These are phyloP conservation scores for Oligia strigilis DNA, from an alignment of 2,888 invertebrate genomes.

Conservation along the genomic window DNA sequence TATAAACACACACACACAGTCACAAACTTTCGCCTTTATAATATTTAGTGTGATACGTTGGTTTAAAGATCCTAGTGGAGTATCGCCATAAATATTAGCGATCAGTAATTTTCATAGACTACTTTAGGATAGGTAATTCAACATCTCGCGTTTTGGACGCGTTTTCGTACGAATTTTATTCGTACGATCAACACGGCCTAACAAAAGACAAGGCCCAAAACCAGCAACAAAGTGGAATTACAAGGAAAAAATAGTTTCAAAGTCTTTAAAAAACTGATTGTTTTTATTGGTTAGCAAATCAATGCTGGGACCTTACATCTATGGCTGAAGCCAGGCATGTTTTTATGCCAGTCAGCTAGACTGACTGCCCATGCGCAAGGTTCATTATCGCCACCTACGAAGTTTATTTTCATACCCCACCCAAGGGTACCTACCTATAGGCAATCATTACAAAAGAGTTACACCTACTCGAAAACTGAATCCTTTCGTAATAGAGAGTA, in stretches of 20 bases:
- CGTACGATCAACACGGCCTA: background rate
- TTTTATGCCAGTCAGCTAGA: background rate
- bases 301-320: background rate
- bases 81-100: background rate
- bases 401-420: background rate
- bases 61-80: background rate
- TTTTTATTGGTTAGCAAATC: background rate
- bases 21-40: too few relatives aligned
- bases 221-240: too few relatives aligned
- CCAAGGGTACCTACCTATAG: background rate
- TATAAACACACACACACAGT: too few relatives aligned
- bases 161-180: background rate
- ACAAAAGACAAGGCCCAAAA: too few relatives aligned
- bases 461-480: conserved; percentile 1
- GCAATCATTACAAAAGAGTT: background rate
- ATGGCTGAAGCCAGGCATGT: background rate
- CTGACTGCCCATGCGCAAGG: background rate
- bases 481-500: conserved; percentile 37
- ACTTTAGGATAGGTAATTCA: background rate
- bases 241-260: background rate
- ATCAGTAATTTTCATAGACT: background rate
- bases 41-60: background rate
- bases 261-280: background rate
- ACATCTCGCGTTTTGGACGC: too few relatives aligned
- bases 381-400: accelerated